Base-by-base conservation (phyloP, 2,888 invertebrate species). In the Cerastis rubricosa region DNA sequence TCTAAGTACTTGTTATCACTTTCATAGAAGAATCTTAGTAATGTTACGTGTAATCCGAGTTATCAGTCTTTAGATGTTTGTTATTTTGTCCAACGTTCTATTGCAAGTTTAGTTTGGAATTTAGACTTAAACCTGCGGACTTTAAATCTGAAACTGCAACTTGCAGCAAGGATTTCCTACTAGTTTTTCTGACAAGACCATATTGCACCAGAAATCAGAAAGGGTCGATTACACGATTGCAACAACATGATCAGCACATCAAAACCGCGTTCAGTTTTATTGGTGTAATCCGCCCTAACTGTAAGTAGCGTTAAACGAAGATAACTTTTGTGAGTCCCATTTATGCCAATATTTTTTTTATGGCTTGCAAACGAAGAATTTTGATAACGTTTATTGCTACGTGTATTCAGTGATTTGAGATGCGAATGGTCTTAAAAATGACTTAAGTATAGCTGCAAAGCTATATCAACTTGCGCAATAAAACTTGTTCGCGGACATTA, bases 1-100 rank as follows among this genome's bases (percentile, higher is more conserved):
- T 77, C 9, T 79, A 79, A 80, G 71, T 79, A 78, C 66, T 86
- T 87, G 88, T 87, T 87, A 75, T 78, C 49, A 80, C 19, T 82
- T 84, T 81, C 71, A 61, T 85, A 83, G 75, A 59, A 64, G 71
- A 86, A 80, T 86, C 74, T 80, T 71, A 70, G 51, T 71, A 64
- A 71, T 67, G 68, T 80, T 79, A 72, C 70, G 71, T 77, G 64
- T 79, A 70, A 77, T 78, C 59, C 63, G 51, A 81, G 74, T 81
- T 84, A 74, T 81, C 83, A 74, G 61, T 81, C 19, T 71, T 75
- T 78, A 74, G 77, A 77, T 79, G 81, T 85, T 80, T 77, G 68
- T 70, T 64, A 67, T 69, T 72, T 78, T 88, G 35, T 84, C 49
- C 12, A 59, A 65, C 61, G 45, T 80, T 43, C 43, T n/a, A 5